Percentiles rank a stretch among this genome's conserved stretches.
These are phyloP conservation scores for Spatula versicolor DNA, from an alignment of 2,797 vertebrate genomes.

Conservation along the genomic window DNA sequence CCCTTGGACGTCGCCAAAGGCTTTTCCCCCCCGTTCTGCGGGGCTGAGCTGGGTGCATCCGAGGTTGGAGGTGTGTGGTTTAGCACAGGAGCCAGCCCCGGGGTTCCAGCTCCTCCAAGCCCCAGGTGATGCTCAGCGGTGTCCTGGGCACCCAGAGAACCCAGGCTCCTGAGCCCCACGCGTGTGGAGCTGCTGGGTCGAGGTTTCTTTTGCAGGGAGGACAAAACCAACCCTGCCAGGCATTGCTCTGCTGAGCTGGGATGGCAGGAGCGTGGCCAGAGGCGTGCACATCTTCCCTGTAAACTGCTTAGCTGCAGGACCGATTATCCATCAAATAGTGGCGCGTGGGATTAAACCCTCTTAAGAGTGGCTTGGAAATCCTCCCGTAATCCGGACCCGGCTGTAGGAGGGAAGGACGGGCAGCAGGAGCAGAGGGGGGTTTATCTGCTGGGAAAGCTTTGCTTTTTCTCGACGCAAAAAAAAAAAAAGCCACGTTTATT, in stretches of 20 bases:
- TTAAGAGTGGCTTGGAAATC: constrained; percentile 9
- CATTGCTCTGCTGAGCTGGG: neutral
- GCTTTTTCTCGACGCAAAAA: neutral
- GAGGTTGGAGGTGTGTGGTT: neutral
- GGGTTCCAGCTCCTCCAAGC: neutral
- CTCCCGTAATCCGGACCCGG: constrained; percentile 12
- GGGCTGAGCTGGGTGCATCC: neutral
- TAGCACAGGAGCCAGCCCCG: neutral
- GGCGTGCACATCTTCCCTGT: neutral
- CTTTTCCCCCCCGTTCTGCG: too few relatives aligned
- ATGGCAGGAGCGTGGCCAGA: neutral
- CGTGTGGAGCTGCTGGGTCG: fast-evolving
- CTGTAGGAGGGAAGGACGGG: neutral
- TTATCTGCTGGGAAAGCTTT: neutral
- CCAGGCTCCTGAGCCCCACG: fast-evolving
- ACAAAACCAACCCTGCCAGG: neutral
- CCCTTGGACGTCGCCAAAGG: fast-evolving
- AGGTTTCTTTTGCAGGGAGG: fast-evolving
- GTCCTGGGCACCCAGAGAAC: fast-evolving
- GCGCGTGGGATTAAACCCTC: constrained; percentile 17
- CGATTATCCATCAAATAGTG: neutral
- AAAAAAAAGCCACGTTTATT: neutral
- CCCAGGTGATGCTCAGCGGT: too few relatives aligned
- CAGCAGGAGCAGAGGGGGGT: neutral
- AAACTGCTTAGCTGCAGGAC: neutral